Conservation (phyloP, 2,113 vertebrate genomes). For the Pipa parva region DNA sequence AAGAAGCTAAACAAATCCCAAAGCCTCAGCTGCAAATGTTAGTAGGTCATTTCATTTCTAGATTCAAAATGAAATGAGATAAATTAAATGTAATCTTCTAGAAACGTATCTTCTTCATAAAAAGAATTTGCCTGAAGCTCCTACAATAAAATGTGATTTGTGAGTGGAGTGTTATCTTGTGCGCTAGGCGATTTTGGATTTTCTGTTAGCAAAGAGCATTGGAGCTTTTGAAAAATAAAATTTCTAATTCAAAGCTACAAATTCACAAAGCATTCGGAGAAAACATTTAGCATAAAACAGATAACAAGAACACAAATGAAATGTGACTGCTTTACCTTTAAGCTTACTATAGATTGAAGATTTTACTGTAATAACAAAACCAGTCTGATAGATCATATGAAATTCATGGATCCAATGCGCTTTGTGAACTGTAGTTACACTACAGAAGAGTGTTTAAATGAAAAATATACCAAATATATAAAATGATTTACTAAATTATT, state of each 20-base stretch:
- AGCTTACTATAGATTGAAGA: no score
- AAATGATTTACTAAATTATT: no score
- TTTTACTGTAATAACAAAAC: no score
- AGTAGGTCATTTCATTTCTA: constrained; percentile 1
- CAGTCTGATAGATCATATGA: no score
- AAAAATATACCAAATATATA: no score
- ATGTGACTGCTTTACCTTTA: no score
- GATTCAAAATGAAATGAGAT: constrained; percentile 20
- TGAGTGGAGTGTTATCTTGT: background rate
- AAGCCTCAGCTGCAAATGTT: background rate
- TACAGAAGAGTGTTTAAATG: no score
- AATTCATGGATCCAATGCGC: no score
- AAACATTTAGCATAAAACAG: no score
- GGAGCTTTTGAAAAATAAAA: background rate
- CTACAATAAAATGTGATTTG: constrained; percentile 6
- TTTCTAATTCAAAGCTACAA: constrained; percentile 20
- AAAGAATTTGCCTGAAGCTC: background rate
- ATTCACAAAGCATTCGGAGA: no score
- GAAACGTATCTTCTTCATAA: background rate
- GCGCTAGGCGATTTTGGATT: background rate
- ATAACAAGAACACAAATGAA: no score
- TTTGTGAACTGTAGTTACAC: no score
- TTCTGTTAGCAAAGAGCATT: background rate
- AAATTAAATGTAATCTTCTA: constrained; percentile 10
- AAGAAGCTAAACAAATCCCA: constrained; percentile 2